Evolutionary conservation across 2,113 vertebrate species (phyloP), one percentile per base, ranked within the genome.

Genomic region (Scatophagus argus): DNA sequence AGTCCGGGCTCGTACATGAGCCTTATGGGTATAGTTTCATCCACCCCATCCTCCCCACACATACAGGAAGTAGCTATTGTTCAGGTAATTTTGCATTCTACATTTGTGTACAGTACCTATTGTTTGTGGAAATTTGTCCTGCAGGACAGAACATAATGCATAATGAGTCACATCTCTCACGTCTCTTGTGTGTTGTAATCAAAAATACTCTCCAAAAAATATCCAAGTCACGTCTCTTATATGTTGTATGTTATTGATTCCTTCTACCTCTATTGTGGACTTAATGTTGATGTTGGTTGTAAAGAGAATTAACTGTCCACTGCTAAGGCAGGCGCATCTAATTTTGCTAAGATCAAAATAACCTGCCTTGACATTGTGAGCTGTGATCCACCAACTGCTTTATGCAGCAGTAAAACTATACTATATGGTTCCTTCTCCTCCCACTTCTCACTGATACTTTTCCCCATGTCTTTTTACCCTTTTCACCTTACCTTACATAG

Each of bases 111-210:
- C 68, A 7, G 17, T 19, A 6, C 2, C 32, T 16, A 17, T 41
- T 49, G 49, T 59, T 25, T 38, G 38, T 52, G 60, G 27, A 19
- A 55, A 74, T 67, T 29, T 75, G 25, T 64, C 66, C 56, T 59
- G 65, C 74, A 23, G 64, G 10, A 21, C 36, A 46, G 29, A 62
- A 39, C 8, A 0, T 23, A 44, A 1, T 34, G 21, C 52, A 52
- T 27, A 17, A 39, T 36, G n/a, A 44, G 9, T 54, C 44, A 32
- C 13, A 25, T 41, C 59, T 41, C 29, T 49, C 11, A 17, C 13
- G 6, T 47, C 21, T 47, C 11, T 47, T 10, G n/a, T n/a, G n/a
- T 47, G 8, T 47, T 47, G n/a, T 5, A 8, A 19, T 39, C 11
- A 25, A 60, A 60, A 60, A 23, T 23, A 13, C 56, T 23, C 21